These are phyloP conservation scores for Drosophila siamana DNA, from an alignment of 2,888 invertebrate species.

Conservation along the genomic window DNA sequence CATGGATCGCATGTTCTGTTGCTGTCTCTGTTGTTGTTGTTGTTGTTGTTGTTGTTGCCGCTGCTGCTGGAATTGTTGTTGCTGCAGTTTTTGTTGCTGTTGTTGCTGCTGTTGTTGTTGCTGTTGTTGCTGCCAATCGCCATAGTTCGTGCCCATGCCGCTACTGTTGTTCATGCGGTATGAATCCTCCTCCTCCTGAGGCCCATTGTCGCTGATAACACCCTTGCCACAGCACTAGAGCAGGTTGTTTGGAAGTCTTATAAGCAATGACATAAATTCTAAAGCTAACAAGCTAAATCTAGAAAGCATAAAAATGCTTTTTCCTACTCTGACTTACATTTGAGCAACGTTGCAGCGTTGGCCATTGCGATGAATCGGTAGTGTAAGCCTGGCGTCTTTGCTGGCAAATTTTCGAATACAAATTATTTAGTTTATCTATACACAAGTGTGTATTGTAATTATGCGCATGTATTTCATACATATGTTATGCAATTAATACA, in stretches of 20 bases:
- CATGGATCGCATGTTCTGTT: background rate
- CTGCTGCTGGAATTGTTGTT: background rate
- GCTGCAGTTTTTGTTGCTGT: background rate
- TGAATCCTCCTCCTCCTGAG: background rate
- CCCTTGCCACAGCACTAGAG: constrained; percentile 7
- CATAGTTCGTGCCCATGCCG: constrained; percentile 21
- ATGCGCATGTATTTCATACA: too few relatives aligned
- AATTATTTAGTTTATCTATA: too few relatives aligned
- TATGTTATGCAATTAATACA: too few relatives aligned
- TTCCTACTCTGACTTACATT: background rate
- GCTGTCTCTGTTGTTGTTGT: constrained; percentile 16
- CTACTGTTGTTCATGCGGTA: background rate
- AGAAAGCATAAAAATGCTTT: too few relatives aligned
- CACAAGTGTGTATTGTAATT: too few relatives aligned
- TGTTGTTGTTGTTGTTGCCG: constrained; percentile 5
- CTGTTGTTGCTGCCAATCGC: constrained; percentile 15
- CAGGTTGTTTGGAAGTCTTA: background rate
- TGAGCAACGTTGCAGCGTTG: background rate
- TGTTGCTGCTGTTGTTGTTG: constrained; percentile 3
- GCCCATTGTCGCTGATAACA: background rate
- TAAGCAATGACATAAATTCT: background rate
- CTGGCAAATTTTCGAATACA: too few relatives aligned
- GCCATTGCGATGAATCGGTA: background rate
- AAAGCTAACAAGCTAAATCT: too few relatives aligned
- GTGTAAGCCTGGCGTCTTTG: too few relatives aligned